Evolutionary conservation across 2,888 invertebrate species (phyloP).

Genomic region (Drosophila anomelani): DNA sequence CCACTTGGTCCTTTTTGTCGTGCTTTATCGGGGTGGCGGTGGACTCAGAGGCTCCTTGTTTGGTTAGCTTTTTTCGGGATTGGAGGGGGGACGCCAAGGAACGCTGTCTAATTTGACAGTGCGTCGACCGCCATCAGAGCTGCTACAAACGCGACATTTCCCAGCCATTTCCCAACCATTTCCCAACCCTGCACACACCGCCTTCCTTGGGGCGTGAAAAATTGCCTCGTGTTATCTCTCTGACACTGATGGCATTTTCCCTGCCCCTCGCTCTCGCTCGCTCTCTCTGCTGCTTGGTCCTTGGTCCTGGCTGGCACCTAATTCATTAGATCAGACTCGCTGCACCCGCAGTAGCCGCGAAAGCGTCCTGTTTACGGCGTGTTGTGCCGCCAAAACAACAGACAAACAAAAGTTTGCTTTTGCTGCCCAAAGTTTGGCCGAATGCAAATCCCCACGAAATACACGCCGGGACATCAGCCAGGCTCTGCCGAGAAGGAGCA

Average conservation of each 20-base stretch:
- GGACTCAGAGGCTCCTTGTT: slow-evolving; percentile 18
- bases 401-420: slow-evolving; percentile 43
- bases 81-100: background rate
- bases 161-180: slow-evolving; percentile 2
- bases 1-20: slow-evolving; percentile 9
- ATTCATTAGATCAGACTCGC: slow-evolving; percentile 40
- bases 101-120: slow-evolving; percentile 58
- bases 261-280: background rate
- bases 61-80: slow-evolving; percentile 7
- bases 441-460: slow-evolving; percentile 39
- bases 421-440: slow-evolving; percentile 40
- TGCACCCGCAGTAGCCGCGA: slow-evolving; percentile 13
- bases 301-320: slow-evolving; percentile 23
- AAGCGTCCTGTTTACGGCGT: slow-evolving; percentile 17
- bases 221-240: slow-evolving; percentile 73
- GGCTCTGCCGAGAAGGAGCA: background rate
- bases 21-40: slow-evolving; percentile 46
- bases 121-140: slow-evolving; percentile 69
- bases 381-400: slow-evolving; percentile 49
- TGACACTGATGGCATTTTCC: slow-evolving; percentile 67
- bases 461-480: background rate
- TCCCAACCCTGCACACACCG: slow-evolving; percentile 15
- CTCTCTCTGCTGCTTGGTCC: background rate
- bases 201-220: slow-evolving; percentile 61
- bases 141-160: slow-evolving; percentile 23